phyloP scores from a whole-genome alignment of 2,113 vertebrate species.

The Dicaeum eximium region DNA sequence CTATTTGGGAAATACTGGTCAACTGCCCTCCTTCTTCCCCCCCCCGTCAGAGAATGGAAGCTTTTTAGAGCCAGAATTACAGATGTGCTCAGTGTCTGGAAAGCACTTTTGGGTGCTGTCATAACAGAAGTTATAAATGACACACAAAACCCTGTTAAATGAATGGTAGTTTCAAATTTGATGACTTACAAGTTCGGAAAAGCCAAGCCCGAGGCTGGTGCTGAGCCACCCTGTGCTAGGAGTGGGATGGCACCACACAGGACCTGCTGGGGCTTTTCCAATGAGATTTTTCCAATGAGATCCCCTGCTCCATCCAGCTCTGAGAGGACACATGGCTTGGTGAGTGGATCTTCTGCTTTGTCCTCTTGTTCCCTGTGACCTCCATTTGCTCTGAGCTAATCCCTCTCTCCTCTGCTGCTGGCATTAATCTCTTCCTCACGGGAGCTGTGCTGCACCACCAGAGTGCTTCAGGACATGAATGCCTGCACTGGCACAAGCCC shows the following conservation, averaged over 20 bases:
- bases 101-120: conserved; percentile 31
- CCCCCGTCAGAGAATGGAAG: neutral
- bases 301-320: neutral
- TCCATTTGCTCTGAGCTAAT: neutral
- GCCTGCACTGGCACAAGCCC: neutral
- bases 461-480: neutral
- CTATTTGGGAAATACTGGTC: neutral
- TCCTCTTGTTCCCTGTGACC: neutral
- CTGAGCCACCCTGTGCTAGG: neutral
- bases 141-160: neutral
- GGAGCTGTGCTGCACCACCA: neutral
- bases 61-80: conserved; percentile 4
- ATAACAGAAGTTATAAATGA: conserved; percentile 11
- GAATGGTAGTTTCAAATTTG: neutral
- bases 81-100: neutral
- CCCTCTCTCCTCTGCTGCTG: neutral
- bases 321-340: fast-evolving
- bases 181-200: neutral
- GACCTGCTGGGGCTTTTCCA: neutral
- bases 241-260: neutral
- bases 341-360: neutral
- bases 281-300: fast-evolving
- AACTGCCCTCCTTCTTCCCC: neutral
- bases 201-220: neutral
- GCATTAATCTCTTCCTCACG: neutral